phyloP scores from a whole-genome alignment of 1,140 invertebrate genomes.

The Acromyrmex echinatior region DNA sequence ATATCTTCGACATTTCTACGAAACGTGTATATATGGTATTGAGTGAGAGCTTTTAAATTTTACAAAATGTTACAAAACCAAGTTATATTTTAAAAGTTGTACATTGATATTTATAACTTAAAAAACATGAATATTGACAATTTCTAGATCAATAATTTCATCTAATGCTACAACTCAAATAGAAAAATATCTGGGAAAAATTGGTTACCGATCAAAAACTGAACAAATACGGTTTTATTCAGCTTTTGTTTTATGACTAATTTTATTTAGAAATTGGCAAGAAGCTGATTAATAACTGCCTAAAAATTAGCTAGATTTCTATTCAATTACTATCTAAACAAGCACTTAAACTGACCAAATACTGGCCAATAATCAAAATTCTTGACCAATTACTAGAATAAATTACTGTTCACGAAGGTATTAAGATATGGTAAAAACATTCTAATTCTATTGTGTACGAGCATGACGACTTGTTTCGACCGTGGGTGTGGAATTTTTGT shows the following conservation, averaged over 20 bases:
- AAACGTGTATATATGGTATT: background rate
- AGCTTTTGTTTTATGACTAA: too few species aligned
- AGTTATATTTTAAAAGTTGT: conserved; percentile 30
- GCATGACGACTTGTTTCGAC: background rate
- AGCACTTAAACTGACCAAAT: too few species aligned
- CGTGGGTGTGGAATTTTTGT: too few species aligned
- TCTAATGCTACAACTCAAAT: background rate
- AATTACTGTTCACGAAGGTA: background rate
- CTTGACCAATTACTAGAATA: background rate
- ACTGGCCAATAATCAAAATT: too few species aligned
- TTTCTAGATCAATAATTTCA: background rate
- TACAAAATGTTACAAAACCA: conserved; percentile 11
- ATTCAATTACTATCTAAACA: too few species aligned
- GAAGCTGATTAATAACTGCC: too few species aligned
- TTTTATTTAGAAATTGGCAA: too few species aligned
- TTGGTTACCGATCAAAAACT: too few species aligned
- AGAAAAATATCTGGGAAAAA: too few species aligned
- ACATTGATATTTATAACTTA: background rate
- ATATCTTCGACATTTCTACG: conserved; percentile 39
- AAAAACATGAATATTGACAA: background rate
- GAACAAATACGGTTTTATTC: too few species aligned
- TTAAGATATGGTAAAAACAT: background rate
- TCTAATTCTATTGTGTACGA: background rate
- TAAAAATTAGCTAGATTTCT: too few species aligned
- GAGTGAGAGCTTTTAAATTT: conserved; percentile 42